Base-by-base conservation (phyloP, 2,797 vertebrate species). In the Pseudochromis fuscus region DNA sequence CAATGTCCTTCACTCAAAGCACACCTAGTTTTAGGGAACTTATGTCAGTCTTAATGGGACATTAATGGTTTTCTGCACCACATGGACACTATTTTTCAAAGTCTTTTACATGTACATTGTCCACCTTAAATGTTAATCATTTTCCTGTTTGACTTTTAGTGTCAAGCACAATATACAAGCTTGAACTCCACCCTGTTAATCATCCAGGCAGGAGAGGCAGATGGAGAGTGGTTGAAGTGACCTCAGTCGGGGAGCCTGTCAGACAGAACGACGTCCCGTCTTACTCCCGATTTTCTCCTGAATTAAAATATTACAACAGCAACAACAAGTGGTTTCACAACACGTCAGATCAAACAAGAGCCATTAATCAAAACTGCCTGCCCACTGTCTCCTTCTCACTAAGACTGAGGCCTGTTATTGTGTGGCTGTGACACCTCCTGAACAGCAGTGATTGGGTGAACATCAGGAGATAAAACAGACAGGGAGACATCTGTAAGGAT, bases 321-420 rank as follows among this genome's bases (percentile, higher is more conserved):
- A 28, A 63, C 67, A 67, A 72, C 19, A 46, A 64, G 46, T 7
- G 45, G 30, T 51, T 65, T 42, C 24, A 40, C 13, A 50, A 77
- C 77, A 23, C 15, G 64, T 68, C 57, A 31, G 21, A 48, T 81
- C 13, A 2, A 64, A 61, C 37, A 64, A 18, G 33, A 10, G 61
- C 44, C 69, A 67, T 85, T 77, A 40, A 85, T 83, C 81, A 84
- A 31, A 71, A 25, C 38, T 57, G 74, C 23, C 63, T 33, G 28
- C 27, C 44, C 19, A 3, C n/a, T 58, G 66, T 72, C 81, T 64
- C 31, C n/a, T 2, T 23, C 72, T 30, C 57, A n/a, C 48, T 23
- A 3, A 37, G 48, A 59, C 19, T 7, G 13, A 50, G 52, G 69
- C 62, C 66, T 60, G 71, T 49, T 5, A 45, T 60, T 59, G 40